Evolutionary conservation across 1,140 invertebrate genomes (phyloP).

Genomic region (Dreissena rostriformis): DNA sequence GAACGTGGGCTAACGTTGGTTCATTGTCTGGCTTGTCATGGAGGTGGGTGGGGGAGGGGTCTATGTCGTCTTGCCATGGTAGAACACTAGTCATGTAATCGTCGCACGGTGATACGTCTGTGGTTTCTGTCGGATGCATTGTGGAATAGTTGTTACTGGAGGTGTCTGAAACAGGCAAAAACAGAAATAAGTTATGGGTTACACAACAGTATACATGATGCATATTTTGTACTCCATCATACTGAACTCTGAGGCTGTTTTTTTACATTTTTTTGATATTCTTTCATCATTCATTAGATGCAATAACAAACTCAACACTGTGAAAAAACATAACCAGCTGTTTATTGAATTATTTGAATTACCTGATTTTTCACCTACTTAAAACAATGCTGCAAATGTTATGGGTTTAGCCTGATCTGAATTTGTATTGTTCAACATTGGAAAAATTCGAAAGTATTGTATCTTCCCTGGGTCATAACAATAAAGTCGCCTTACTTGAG

Average conservation of each 20-base stretch:
- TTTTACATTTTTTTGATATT: no score
- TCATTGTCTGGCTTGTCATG: slow-evolving; percentile 71
- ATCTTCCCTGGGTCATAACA: no score
- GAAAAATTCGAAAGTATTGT: no score
- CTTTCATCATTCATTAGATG: not conserved
- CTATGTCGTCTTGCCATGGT: slow-evolving; percentile 73
- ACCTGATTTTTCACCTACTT: no score
- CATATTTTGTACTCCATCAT: not conserved
- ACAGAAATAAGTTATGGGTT: not conserved
- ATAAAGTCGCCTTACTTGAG: no score
- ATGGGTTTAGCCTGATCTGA: no score
- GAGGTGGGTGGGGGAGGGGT: slow-evolving; percentile 61
- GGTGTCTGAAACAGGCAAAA: not conserved
- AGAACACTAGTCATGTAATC: slow-evolving; percentile 35
- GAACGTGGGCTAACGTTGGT: slow-evolving; percentile 71
- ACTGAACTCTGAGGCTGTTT: no score
- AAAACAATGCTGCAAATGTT: no score
- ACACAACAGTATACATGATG: not conserved
- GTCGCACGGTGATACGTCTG: not conserved
- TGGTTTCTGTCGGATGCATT: not conserved
- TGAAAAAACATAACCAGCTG: not conserved
- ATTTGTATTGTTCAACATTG: no score
- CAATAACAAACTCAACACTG: not conserved
- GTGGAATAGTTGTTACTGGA: not conserved
- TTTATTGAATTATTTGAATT: no score